Base-by-base conservation (phyloP, 2,888 invertebrate species). In the Eurytoma californica region DNA sequence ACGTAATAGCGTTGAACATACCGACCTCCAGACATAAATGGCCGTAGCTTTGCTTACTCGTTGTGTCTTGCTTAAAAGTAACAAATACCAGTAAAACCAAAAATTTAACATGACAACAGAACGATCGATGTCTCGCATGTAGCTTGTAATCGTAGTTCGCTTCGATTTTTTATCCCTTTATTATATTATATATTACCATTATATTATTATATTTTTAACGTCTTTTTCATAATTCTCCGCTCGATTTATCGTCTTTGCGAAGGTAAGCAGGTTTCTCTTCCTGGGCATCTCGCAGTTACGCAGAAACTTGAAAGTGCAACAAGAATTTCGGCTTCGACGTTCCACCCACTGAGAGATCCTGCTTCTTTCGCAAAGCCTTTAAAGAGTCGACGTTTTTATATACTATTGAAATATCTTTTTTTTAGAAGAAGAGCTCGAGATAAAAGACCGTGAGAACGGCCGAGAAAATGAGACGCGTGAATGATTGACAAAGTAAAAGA, bases 41-140 rank as follows among this genome's bases (percentile, higher is more conserved):
- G 16, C 65, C 51, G 53, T 79, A 75, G 79, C 55, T 61, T 55
- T 49, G 66, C 61, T 72, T 75, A 30, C 30, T 57, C 53, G 30
- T 66, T 63, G 28, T 76, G 72, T 72, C 61, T 68, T 76, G 75
- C 75, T 76, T 75, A 14, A 47, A 68, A 61, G 9, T 61, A 69
- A 68, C 5, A 28, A 61, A 55, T 28, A 20, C 3, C 16, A 57
- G n/a, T n/a, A 30, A 30, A 75, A 72, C 14, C 9, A 66, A 55
- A 30, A 39, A 39, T 9, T 39, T 39, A 39, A 39, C 39, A 39
- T 39, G n/a, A 53, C 30, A 55, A 30, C 14, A 24, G n/a, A 69
- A 58, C 47, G 28, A 75, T 75, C 74, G 47, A 58, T 76, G 63
- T 80, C 55, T 80, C 57, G 80, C 80, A 80, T 80, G 80, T 73